Evolutionary conservation across 2,113 vertebrate species (phyloP).

Genomic region (Dissostichus mawsoni): DNA sequence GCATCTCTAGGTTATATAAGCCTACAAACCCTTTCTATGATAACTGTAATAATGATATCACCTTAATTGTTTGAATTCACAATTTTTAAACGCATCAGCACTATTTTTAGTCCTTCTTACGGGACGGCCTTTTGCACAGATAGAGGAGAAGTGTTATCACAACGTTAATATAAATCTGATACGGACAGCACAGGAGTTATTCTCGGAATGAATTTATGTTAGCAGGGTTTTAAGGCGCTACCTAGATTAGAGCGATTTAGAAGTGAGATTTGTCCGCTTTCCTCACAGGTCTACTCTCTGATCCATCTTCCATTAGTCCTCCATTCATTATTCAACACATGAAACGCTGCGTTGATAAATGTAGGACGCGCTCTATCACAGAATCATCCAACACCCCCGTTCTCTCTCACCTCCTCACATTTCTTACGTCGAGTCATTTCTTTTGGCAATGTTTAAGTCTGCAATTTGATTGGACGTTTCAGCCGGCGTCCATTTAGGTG

Average conservation of each 20-base stretch:
- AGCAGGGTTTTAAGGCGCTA: constrained; percentile 22
- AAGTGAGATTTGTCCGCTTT: constrained; percentile 64
- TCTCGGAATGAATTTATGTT: constrained; percentile 42
- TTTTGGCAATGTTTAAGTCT: constrained; percentile 59
- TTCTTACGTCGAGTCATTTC: constrained; percentile 45
- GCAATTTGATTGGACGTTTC: constrained; percentile 47
- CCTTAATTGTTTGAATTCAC: not conserved
- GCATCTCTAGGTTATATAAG: not conserved
- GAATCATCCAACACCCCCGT: constrained; percentile 60
- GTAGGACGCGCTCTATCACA: constrained; percentile 70
- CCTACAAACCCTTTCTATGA: not conserved
- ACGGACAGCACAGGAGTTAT: not conserved
- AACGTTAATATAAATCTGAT: constrained; percentile 30
- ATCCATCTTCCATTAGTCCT: constrained; percentile 75
- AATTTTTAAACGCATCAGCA: not conserved
- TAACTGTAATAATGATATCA: not conserved
- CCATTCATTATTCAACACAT: constrained; percentile 78
- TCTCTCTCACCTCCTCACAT: constrained; percentile 54
- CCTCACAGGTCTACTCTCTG: constrained; percentile 48
- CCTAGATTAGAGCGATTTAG: constrained; percentile 44
- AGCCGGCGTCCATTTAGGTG: constrained; percentile 56
- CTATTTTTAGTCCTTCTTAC: not conserved
- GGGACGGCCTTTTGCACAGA: not conserved
- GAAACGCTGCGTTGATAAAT: constrained; percentile 77
- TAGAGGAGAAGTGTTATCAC: constrained; percentile 21